Evolutionary conservation across 1,140 invertebrate genomes (phyloP).

Genomic region (Anoplophora glabripennis): DNA sequence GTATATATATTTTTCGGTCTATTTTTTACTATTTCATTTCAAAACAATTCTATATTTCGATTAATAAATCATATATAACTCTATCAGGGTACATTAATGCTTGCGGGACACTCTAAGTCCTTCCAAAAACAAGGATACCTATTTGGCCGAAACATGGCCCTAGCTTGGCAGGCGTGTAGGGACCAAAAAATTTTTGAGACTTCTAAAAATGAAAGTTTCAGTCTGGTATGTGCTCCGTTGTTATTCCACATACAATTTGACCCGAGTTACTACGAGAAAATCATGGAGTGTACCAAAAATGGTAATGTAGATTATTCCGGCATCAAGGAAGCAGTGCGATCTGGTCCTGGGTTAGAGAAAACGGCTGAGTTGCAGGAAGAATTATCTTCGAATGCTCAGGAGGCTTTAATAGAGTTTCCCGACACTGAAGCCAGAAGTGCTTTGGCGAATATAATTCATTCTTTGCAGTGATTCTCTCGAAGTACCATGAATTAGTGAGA

Average conservation of each 20-base stretch:
- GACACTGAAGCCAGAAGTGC: conserved; percentile 70
- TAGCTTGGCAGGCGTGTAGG: conserved; percentile 81
- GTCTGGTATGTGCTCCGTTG: conserved; percentile 75
- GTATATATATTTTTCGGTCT: not conserved
- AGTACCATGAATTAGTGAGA: not conserved
- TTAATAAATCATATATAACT: too few species aligned
- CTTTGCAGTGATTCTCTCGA: not conserved
- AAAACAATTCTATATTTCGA: too few species aligned
- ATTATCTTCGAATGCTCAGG: conserved; percentile 72
- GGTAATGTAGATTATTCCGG: conserved; percentile 68
- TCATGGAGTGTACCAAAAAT: conserved; percentile 66
- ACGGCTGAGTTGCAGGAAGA: conserved; percentile 70
- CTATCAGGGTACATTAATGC: conserved; percentile 78
- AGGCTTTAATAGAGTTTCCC: conserved; percentile 68
- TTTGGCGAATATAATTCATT: conserved; percentile 67
- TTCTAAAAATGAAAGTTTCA: conserved; percentile 52
- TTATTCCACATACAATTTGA: conserved; percentile 77
- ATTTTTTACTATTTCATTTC: too few species aligned
- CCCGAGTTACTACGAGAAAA: conserved; percentile 65
- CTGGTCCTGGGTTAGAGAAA: conserved; percentile 67
- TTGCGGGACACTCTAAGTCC: conserved; percentile 72
- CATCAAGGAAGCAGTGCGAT: conserved; percentile 49
- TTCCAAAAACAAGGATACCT: conserved; percentile 74
- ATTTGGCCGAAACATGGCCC: conserved; percentile 86
- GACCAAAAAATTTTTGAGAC: conserved; percentile 43